Evolutionary conservation across 2,113 vertebrate genomes (phyloP).

Genomic region (Leptodactylus fuscus): DNA sequence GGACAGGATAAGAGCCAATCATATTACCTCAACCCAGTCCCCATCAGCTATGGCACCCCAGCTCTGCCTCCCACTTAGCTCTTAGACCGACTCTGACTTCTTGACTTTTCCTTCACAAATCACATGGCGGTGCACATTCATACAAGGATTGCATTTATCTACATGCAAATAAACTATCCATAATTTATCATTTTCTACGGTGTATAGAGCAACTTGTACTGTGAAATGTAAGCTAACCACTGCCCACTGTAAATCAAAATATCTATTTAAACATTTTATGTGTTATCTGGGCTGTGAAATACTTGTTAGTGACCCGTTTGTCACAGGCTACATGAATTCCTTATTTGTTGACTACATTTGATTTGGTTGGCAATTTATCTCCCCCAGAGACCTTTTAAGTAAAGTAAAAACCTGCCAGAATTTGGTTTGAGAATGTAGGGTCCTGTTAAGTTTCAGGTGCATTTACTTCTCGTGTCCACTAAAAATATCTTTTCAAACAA

Average conservation of each 20-base stretch:
- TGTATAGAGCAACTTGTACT: neutral
- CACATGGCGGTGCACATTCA: neutral
- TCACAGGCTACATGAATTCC: neutral
- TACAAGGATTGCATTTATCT: neutral
- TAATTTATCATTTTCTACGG: neutral
- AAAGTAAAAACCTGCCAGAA: slow-evolving; percentile 16
- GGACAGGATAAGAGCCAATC: too few species aligned
- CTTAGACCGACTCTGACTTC: too few species aligned
- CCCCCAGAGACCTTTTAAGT: neutral
- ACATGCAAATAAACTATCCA: neutral
- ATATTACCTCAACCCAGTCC: too few species aligned
- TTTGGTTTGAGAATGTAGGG: neutral
- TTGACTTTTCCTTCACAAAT: too few species aligned
- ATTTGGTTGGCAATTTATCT: neutral
- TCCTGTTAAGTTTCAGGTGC: slow-evolving; percentile 26
- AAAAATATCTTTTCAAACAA: slow-evolving; percentile 18
- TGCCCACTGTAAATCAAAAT: neutral
- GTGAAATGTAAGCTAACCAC: neutral
- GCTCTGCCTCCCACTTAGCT: too few species aligned
- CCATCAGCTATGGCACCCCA: too few species aligned
- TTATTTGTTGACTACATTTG: slow-evolving; percentile 8
- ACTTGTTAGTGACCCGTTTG: neutral
- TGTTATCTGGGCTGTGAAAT: too few species aligned
- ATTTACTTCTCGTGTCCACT: neutral
- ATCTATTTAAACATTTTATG: neutral